phyloP scores from a whole-genome alignment of 2,888 invertebrate species.

The Ellobium chinense region DNA sequence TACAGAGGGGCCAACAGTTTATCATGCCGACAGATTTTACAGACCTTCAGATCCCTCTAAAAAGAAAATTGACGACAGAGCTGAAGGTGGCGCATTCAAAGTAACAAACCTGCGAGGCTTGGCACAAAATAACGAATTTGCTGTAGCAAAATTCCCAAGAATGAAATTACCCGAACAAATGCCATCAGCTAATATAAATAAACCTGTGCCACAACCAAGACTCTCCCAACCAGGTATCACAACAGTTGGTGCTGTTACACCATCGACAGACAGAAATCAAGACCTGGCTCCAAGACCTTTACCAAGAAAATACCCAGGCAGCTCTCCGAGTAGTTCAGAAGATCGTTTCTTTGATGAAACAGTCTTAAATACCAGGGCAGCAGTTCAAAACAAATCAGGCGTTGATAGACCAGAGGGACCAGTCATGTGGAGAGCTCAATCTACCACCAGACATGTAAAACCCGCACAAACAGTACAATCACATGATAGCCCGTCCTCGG shows the following conservation, averaged over 20 bases:
- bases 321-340: not conserved
- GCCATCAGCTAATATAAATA: not conserved
- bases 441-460: too few species aligned
- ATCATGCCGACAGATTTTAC: constrained; percentile 15
- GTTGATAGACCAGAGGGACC: too few species aligned
- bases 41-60: not conserved
- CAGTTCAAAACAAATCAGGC: too few species aligned
- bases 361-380: not conserved
- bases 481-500: not conserved
- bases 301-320: not conserved
- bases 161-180: not conserved
- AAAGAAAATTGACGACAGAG: not conserved
- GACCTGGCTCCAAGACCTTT: not conserved
- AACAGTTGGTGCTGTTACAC: too few species aligned
- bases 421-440: too few species aligned
- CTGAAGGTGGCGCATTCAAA: constrained; percentile 52
- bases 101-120: constrained; percentile 63
- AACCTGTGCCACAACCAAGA: not conserved
- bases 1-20: constrained; percentile 35
- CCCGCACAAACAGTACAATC: too few species aligned
- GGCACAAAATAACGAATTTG: constrained; percentile 69
- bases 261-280: not conserved
- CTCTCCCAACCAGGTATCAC: not conserved
- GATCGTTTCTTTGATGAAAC: not conserved
- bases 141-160: constrained; percentile 42